Evolutionary conservation across 1,140 invertebrate genomes (phyloP).

Genomic region (Antheraea pernyi): DNA sequence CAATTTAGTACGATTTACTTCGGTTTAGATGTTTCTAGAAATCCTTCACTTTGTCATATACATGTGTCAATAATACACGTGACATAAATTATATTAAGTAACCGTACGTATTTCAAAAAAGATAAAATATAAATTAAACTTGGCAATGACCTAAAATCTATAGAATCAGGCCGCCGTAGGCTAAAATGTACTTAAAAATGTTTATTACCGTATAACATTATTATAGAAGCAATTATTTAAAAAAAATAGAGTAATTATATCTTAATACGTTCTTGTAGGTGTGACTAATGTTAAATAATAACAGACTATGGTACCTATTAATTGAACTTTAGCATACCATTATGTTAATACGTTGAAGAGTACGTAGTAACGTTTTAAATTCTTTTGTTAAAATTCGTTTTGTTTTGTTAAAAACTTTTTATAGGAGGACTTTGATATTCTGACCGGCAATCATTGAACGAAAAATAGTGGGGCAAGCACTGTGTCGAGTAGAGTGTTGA

Average conservation of each 20-base stretch:
- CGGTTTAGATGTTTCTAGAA: too few species aligned
- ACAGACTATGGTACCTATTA: conserved; percentile 7
- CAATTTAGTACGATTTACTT: too few species aligned
- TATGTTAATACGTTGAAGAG: not conserved
- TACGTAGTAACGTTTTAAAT: not conserved
- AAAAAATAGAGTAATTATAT: conserved; percentile 11
- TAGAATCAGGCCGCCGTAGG: not conserved
- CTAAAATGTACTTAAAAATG: not conserved
- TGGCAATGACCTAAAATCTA: not conserved
- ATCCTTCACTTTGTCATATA: too few species aligned
- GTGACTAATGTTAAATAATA: conserved; percentile 22
- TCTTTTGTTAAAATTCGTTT: too few species aligned
- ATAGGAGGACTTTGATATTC: too few species aligned
- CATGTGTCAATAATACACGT: too few species aligned
- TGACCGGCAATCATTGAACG: too few species aligned
- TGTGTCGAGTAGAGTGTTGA: too few species aligned
- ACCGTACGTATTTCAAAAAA: not conserved
- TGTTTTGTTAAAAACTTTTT: not conserved
- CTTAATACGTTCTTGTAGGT: conserved; percentile 17
- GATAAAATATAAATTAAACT: not conserved
- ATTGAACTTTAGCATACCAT: not conserved
- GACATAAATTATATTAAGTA: not conserved
- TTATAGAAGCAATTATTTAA: conserved; percentile 3
- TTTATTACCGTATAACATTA: conserved; percentile 6
- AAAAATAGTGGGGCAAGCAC: too few species aligned